Evolutionary conservation across 2,888 invertebrate species (phyloP).

Genomic region (Latrodectus elegans): DNA sequence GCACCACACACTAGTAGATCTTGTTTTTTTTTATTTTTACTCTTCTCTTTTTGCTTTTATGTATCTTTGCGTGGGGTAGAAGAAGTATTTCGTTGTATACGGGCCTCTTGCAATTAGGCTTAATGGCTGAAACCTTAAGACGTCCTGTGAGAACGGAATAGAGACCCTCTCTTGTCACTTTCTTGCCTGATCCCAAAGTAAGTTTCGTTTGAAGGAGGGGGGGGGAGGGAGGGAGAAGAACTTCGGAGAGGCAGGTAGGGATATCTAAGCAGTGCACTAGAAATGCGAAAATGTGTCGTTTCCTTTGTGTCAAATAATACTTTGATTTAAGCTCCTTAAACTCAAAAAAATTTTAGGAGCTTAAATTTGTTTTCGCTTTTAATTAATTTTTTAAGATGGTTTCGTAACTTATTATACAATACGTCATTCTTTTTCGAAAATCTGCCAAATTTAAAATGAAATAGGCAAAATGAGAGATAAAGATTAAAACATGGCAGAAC

Average conservation of each 20-base stretch:
- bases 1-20: conserved; percentile 4
- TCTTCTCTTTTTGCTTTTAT: neutral
- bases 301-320: neutral
- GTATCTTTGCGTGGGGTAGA: conserved; percentile 17
- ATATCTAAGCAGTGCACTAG: conserved; percentile 23
- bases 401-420: too few species aligned
- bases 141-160: neutral
- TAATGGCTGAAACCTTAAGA: conserved; percentile 42
- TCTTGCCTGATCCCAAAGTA: conserved; percentile 21
- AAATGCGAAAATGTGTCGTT: neutral
- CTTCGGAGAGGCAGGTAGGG: neutral
- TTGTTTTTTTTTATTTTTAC: conserved; percentile 17
- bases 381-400: too few species aligned
- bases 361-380: neutral
- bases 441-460: too few species aligned
- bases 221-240: neutral
- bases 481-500: too few species aligned
- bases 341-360: neutral
- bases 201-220: conserved; percentile 19
- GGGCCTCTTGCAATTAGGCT: conserved; percentile 53
- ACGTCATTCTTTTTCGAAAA: too few species aligned
- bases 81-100: conserved; percentile 19
- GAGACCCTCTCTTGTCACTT: conserved; percentile 27
- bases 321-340: neutral
- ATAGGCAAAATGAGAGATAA: too few species aligned